These are phyloP conservation scores for Trichosurus vulpecula DNA, from an alignment of 2,797 vertebrate genomes.

Conservation along the genomic window DNA sequence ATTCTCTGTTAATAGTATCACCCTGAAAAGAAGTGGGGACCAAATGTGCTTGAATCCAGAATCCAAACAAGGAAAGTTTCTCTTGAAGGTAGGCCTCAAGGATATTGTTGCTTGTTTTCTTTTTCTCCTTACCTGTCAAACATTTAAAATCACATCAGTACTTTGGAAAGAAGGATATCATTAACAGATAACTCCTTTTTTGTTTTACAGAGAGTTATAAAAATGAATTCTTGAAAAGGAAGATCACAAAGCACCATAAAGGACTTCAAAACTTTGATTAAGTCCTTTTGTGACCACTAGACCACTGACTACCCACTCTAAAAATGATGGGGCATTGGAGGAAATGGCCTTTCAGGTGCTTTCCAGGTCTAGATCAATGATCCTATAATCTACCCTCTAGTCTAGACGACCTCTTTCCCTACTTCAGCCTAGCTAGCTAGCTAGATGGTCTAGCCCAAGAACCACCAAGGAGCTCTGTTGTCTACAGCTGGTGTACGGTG, in stretches of 20 bases:
- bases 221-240: constrained; percentile 53
- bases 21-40: constrained; percentile 63
- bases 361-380: background rate
- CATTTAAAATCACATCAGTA: background rate
- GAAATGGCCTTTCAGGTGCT: constrained; percentile 1
- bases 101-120: background rate
- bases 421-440: background rate
- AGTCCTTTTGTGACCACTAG: constrained; percentile 31
- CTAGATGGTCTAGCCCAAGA: background rate
- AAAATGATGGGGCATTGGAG: background rate
- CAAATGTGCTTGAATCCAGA: constrained; percentile 66
- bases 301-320: constrained; percentile 3
- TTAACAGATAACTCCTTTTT: constrained; percentile 57
- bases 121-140: background rate
- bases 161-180: constrained; percentile 24
- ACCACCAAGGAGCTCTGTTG: background rate
- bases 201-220: constrained; percentile 62
- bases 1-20: constrained; percentile 67
- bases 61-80: constrained; percentile 66
- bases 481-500: constrained; percentile 6
- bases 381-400: background rate
- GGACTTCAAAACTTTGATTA: constrained; percentile 28
- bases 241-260: constrained; percentile 35
- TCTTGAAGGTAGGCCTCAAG: constrained; percentile 62
- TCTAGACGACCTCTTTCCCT: background rate